Evolutionary conservation across 2,113 vertebrate species (phyloP).

Genomic region (Aldabrachelys gigantea): DNA sequence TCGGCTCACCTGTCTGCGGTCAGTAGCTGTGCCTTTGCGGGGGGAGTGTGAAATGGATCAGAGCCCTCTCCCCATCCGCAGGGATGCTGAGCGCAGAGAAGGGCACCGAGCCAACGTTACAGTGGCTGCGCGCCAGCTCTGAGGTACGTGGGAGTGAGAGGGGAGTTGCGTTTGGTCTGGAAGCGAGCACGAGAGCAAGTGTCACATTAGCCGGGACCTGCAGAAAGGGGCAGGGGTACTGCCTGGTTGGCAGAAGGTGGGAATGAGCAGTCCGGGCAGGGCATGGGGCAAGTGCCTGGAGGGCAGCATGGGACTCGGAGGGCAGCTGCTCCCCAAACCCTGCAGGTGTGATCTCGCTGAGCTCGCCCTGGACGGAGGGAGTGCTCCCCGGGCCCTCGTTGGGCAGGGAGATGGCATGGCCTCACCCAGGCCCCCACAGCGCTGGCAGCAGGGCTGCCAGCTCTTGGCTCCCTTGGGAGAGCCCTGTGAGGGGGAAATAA

Average conservation of each 20-base stretch:
- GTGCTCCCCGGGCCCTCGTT: neutral
- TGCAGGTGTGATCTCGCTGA: neutral
- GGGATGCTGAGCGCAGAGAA: neutral
- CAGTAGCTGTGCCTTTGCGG: neutral
- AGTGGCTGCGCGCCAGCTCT: no score
- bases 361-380: neutral
- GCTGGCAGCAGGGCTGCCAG: no score
- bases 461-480: neutral
- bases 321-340: neutral
- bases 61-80: neutral
- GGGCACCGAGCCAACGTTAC: fast-evolving
- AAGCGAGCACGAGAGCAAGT: no score
- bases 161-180: neutral
- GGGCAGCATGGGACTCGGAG: no score
- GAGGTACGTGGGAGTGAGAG: no score
- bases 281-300: neutral
- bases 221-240: neutral
- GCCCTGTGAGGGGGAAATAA: fast-evolving
- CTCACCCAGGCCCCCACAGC: no score
- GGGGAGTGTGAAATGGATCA: neutral
- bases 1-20: neutral
- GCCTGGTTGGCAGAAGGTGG: neutral
- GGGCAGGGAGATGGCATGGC: fast-evolving
- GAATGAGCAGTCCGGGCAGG: neutral
- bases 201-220: no score